Percentiles rank a stretch among this genome's conserved stretches.
phyloP scores from a whole-genome alignment of 2,888 invertebrate genomes.

The Dioctria rufipes region DNA sequence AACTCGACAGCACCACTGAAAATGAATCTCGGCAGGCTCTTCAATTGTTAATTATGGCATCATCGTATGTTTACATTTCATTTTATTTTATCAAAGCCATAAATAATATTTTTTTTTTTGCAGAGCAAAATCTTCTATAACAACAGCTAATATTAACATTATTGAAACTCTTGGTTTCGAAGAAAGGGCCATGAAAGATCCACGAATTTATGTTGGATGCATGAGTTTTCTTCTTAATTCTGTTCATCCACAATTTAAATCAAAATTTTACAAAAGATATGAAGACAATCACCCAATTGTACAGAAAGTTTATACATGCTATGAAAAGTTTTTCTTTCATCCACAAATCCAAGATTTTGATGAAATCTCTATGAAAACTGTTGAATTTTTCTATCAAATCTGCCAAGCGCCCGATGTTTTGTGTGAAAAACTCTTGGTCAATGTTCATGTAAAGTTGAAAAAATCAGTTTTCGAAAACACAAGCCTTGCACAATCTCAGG shows the following conservation, averaged over 20 bases:
- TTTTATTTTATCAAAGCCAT: neutral
- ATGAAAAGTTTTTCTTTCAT: constrained; percentile 72
- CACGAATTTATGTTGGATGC: constrained; percentile 67
- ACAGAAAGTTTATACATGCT: constrained; percentile 68
- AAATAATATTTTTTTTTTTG: constrained; percentile 62
- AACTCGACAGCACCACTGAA: constrained; percentile 79
- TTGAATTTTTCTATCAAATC: constrained; percentile 74
- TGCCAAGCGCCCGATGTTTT: constrained; percentile 75
- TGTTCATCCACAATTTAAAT: constrained; percentile 65
- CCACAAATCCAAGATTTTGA: constrained; percentile 72
- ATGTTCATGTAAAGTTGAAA: constrained; percentile 72
- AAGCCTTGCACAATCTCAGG: neutral
- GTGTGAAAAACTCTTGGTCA: constrained; percentile 72
- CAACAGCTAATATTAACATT: constrained; percentile 80
- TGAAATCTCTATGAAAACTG: constrained; percentile 72
- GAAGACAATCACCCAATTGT: constrained; percentile 65
- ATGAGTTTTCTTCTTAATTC: constrained; percentile 67
- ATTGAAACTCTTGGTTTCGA: constrained; percentile 82
- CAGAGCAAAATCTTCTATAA: constrained; percentile 75
- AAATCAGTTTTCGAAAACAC: constrained; percentile 68
- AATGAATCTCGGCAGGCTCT: constrained; percentile 83
- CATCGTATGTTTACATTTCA: constrained; percentile 69
- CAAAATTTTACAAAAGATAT: constrained; percentile 68
- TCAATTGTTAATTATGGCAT: constrained; percentile 84
- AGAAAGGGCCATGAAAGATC: constrained; percentile 67